A percentile compares a stretch with the other conserved stretches of the same genome.
phyloP scores from a whole-genome alignment of 1,140 invertebrate species.

The Drosophila sturtevanti region DNA sequence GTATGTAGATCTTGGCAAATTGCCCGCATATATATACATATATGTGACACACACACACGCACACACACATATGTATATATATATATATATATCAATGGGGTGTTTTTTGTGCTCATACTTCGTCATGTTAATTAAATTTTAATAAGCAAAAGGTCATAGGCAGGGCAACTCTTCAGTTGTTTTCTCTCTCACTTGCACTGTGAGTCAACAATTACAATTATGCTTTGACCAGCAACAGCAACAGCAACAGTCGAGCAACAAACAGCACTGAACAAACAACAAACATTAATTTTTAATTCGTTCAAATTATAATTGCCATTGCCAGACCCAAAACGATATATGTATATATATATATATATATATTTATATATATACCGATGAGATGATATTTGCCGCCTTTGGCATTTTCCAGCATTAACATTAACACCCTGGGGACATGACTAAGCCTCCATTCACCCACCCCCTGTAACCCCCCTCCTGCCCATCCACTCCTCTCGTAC shows the following conservation, averaged over 20 bases:
- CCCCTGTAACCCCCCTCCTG: not conserved
- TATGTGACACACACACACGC: not conserved
- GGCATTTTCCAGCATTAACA: conserved; percentile 61
- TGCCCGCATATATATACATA: not conserved
- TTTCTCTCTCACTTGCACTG: conserved; percentile 7
- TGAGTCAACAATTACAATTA: conserved; percentile 74
- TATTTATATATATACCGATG: not conserved
- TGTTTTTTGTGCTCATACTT: conserved; percentile 7
- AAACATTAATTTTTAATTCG: conserved; percentile 77
- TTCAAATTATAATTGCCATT: conserved; percentile 70
- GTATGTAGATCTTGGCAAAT: conserved; percentile 3
- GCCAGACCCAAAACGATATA: conserved; percentile 38
- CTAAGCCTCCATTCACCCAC: conserved; percentile 56
- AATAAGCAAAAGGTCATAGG: conserved; percentile 14
- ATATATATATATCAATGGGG: not conserved
- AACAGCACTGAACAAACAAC: conserved; percentile 54
- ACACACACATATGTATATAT: not conserved
- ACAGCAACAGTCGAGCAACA: conserved; percentile 36
- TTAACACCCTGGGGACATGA: conserved; percentile 67
- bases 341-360: not conserved
- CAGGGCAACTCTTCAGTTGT: conserved; percentile 8
- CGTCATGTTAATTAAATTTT: conserved; percentile 15
- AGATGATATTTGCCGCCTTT: conserved; percentile 32
- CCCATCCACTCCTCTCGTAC: not conserved
- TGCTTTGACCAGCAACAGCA: conserved; percentile 45